These are phyloP conservation scores for Hemichromis elongatus DNA, from an alignment of 2,113 vertebrate species.

Conservation along the genomic window DNA sequence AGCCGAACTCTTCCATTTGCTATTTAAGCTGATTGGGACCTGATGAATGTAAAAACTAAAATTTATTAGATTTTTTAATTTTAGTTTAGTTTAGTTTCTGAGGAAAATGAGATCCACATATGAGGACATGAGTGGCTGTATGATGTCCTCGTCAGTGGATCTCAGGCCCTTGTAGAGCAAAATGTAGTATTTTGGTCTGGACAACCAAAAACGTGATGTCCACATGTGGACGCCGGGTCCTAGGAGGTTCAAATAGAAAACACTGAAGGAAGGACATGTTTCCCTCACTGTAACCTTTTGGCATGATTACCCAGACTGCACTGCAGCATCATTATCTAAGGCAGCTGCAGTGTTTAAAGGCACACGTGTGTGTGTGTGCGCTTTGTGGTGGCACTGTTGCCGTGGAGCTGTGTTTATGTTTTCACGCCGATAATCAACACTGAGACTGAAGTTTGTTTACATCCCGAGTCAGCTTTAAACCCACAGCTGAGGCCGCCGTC, in stretches of 20 bases:
- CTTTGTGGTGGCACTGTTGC: background rate
- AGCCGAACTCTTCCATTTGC: rapidly evolving
- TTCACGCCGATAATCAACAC: rapidly evolving
- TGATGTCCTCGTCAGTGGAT: too few relatives aligned
- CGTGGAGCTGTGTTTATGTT: background rate
- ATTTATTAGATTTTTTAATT: too few relatives aligned
- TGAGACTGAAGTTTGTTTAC: background rate
- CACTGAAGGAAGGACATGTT: background rate
- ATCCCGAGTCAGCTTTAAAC: background rate
- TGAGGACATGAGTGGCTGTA: too few relatives aligned
- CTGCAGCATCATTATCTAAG: rapidly evolving
- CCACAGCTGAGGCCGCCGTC: background rate
- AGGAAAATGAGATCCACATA: too few relatives aligned
- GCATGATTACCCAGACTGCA: background rate
- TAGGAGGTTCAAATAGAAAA: background rate
- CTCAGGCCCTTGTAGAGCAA: too few relatives aligned
- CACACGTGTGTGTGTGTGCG: rapidly evolving
- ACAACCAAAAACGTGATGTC: too few relatives aligned
- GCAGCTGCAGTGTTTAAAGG: background rate
- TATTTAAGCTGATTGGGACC: too few relatives aligned
- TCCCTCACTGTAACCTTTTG: background rate
- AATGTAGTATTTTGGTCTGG: too few relatives aligned
- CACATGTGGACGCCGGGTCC: too few relatives aligned
- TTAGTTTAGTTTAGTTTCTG: too few relatives aligned
- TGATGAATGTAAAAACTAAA: too few relatives aligned